Evolutionary conservation across 1,140 invertebrate genomes (phyloP), one percentile per base, ranked within the genome.

Genomic region (Saccostrea cuccullata): DNA sequence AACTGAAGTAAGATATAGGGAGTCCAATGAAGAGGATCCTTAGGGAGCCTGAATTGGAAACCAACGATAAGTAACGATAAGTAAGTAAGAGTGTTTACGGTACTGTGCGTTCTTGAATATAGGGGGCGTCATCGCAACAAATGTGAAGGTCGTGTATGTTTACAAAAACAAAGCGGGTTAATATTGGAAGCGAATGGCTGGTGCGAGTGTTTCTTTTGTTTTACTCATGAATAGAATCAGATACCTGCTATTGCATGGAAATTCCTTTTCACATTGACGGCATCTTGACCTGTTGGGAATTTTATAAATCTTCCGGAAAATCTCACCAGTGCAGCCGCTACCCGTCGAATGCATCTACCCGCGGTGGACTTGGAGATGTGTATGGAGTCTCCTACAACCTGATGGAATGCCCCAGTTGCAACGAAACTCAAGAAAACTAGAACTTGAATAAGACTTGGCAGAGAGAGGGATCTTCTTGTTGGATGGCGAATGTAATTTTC

Each of bases 301-400:
- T 1, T 9, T 0, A 85, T 85, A 36, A 55, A 85, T 60, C 84
- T 58, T 1, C 15, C 15, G 4, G 55, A 12, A 15, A 60, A 15
- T 9, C 26, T 23, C 11, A 40, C 84, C 0, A 85, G 23, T 8
- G 56, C 17, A 17, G 55, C 15, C 5, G n/a, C 36, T 0, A 58
- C 84, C 6, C 15, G 15, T 5, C 55, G 23, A 17, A 85, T 56
- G n/a, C 40, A 30, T 60, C 84, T 56, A 23, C 55, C 55, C 3
- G 58, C 84, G 3, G 55, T 56, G 9, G 55, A n/a, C 26, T 60
- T 64, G 2, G 84, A 85, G 20, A 85, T n/a, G 8, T 64, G 15
- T 8, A 85, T 36, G 13, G 4, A 20, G 23, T 85, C 84, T 85
- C 84, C 84, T 23, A 85, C 5, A 15, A 85, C n/a, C 26, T 58